Evolutionary conservation across 92 coral and sea anemone genomes (phyloP).

Genomic region (Montipora capitata): DNA sequence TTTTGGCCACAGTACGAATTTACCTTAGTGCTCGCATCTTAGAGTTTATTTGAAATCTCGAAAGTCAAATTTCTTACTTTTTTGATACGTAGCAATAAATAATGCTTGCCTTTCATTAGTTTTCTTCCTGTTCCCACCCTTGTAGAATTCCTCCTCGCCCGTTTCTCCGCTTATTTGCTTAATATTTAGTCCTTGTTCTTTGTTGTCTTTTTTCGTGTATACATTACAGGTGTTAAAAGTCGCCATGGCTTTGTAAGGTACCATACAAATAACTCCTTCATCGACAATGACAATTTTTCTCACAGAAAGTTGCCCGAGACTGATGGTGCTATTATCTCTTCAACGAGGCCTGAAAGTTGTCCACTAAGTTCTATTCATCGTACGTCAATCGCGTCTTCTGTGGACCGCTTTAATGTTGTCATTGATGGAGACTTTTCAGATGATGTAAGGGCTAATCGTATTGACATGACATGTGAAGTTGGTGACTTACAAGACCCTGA

Average conservation of each 20-base stretch:
- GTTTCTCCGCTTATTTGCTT: too few species aligned
- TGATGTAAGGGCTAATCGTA: slow-evolving; percentile 31
- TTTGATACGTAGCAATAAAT: too few species aligned
- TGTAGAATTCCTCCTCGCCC: too few species aligned
- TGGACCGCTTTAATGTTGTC: slow-evolving; percentile 29
- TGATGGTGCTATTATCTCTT: neutral
- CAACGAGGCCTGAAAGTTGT: slow-evolving; percentile 62
- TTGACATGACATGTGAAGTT: slow-evolving; percentile 17
- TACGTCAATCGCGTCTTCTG: slow-evolving; percentile 78
- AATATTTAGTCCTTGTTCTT: too few species aligned
- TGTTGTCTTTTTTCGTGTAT: neutral
- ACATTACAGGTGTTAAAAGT: slow-evolving; percentile 15
- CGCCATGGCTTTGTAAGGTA: slow-evolving; percentile 21
- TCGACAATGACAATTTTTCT: neutral
- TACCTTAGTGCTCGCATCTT: too few species aligned
- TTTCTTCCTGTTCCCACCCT: too few species aligned
- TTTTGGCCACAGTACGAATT: too few species aligned
- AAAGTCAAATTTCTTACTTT: too few species aligned
- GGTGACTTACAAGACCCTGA: neutral
- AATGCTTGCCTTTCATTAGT: too few species aligned
- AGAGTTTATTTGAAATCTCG: too few species aligned
- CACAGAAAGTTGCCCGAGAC: slow-evolving; percentile 12
- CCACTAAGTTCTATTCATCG: slow-evolving; percentile 86
- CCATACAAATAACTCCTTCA: neutral
- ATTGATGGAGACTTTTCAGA: slow-evolving; percentile 47